Evolutionary conservation across 2,888 invertebrate species (phyloP), one percentile per base, ranked within the genome.

Genomic region (Mactromeris polynyma): DNA sequence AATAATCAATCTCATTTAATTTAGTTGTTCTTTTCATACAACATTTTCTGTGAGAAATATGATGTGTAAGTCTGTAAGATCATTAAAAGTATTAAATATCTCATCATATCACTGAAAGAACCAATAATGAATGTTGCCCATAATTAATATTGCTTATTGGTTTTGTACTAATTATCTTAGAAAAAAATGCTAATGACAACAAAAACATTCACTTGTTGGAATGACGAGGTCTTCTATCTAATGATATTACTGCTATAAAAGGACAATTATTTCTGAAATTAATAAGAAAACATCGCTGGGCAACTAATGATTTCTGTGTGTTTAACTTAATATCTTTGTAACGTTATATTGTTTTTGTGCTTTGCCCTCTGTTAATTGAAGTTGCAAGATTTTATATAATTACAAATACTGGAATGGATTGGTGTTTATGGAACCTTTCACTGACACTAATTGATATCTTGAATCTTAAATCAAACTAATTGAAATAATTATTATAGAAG

Each of bases 401-500:
- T 36, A 73, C 36, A 11, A 73, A 36, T 73, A 36, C 33, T 36
- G 36, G 73, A 33, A 73, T 73, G 19, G 36, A 73, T 73, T 14
- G 36, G 36, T 73, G 73, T 73, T 73, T 73, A 73, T 33, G 36
- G 36, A 33, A 14, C 19, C 3, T 2, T 33, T 33, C 19, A 0
- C 36, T 73, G 73, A 73, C 64, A 64, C 73, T 83, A 73, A 83
- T 83, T 83, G 73, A 83, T 73, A 36, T 31, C n/a, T 42, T 40
- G 42, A 19, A 21, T 26, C 33, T 69, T 69, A 83, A 83, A 73
- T 83, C 73, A 83, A 73, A 42, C 33, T 83, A 83, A 83, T 73
- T 83, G 73, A 73, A 82, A 40, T 82, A 64, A 82, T 82, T 64
- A 64, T 36, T 82, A 83, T 21, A 33, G 83, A 73, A 46, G 73